Percentiles rank a stretch among this genome's conserved stretches.
phyloP scores from a whole-genome alignment of 2,797 vertebrate genomes.

The Poecilia gillii region DNA sequence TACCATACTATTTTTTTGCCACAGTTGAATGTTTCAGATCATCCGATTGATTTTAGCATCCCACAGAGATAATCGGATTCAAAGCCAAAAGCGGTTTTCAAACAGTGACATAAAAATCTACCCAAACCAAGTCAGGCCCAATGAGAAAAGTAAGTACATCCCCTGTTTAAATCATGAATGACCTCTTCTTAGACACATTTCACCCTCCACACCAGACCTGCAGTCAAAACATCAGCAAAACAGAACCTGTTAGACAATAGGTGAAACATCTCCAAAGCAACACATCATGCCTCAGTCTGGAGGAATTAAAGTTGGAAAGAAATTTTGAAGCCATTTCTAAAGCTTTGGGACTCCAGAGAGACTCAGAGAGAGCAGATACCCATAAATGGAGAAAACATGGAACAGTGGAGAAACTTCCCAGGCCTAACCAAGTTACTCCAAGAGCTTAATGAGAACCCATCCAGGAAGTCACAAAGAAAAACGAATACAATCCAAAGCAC shows the following conservation, averaged over 20 bases:
- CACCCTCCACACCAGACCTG: not conserved
- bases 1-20: not conserved
- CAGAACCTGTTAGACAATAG: not conserved
- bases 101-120: not conserved
- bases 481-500: too few species aligned
- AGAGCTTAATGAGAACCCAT: too few species aligned
- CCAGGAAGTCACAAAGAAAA: too few species aligned
- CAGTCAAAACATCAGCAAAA: not conserved
- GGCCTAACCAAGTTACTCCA: too few species aligned
- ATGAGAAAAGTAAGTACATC: not conserved
- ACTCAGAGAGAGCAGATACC: too few species aligned
- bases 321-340: too few species aligned
- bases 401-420: too few species aligned
- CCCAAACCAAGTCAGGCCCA: not conserved
- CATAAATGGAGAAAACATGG: too few species aligned
- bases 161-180: not conserved
- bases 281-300: not conserved
- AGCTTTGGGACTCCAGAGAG: too few species aligned
- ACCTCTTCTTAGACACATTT: too few species aligned
- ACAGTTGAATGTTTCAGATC: not conserved
- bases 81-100: not conserved
- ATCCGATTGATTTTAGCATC: not conserved
- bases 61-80: not conserved
- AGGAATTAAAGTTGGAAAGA: too few species aligned
- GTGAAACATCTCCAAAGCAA: not conserved